These are phyloP conservation scores for Phylloscopus whistleri DNA, from an alignment of 2,113 vertebrate genomes.

Conservation along the genomic window DNA sequence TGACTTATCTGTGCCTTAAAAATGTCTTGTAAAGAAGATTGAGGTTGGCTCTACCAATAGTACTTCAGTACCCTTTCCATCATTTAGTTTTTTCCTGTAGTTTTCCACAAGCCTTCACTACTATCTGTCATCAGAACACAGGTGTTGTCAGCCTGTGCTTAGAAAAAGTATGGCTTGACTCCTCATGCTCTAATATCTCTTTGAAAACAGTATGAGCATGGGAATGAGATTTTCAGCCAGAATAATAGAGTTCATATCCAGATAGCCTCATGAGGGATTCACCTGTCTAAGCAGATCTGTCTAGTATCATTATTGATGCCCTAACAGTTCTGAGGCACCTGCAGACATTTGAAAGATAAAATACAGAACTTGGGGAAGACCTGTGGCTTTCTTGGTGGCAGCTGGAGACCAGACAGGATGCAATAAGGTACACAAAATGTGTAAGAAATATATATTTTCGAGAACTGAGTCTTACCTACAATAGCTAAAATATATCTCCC, in stretches of 20 bases:
- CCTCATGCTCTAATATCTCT: background rate
- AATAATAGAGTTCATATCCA: background rate
- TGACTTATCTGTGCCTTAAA: background rate
- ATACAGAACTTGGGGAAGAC: background rate
- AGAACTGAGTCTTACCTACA: background rate
- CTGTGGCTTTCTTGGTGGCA: background rate
- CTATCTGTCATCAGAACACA: background rate
- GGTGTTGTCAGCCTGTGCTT: background rate
- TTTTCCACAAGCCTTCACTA: background rate
- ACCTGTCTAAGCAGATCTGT: background rate
- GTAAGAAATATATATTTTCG: background rate
- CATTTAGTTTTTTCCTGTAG: background rate
- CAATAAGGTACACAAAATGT: background rate
- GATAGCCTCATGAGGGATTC: background rate
- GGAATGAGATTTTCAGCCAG: slow-evolving; percentile 4
- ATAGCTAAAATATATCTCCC: background rate
- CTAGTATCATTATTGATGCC: background rate
- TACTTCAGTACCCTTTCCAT: background rate
- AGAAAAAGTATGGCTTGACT: background rate
- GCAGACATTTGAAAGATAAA: background rate
- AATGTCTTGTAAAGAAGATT: background rate
- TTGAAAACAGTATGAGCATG: background rate
- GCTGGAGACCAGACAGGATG: background rate
- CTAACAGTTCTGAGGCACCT: background rate
- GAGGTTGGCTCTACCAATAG: background rate